These are phyloP conservation scores for Octonoba sinensis DNA, from an alignment of 2,888 invertebrate genomes.

Conservation along the genomic window DNA sequence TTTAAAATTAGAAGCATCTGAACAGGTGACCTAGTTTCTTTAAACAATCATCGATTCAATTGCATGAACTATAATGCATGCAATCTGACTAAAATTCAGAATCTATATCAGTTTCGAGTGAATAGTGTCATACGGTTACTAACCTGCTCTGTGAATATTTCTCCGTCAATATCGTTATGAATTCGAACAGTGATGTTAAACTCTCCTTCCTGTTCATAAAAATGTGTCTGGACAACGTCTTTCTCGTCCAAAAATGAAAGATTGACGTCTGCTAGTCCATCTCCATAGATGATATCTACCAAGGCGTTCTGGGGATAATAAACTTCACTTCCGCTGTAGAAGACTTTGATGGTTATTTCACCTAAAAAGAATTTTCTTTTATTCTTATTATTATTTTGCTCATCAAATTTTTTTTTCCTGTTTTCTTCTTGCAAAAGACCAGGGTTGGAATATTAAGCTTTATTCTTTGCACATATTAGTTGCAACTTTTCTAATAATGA, in stretches of 20 bases:
- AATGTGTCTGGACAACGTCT: not conserved
- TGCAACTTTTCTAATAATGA: too few species aligned
- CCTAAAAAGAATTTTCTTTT: constrained; percentile 10
- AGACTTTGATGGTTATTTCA: constrained; percentile 22
- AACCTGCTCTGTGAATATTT: constrained; percentile 31
- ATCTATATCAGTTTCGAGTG: too few species aligned
- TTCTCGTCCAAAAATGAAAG: not conserved
- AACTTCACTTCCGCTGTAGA: constrained; percentile 8
- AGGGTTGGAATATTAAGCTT: too few species aligned
- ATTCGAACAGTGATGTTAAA: constrained; percentile 31
- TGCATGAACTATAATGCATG: too few species aligned
- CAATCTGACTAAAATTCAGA: too few species aligned
- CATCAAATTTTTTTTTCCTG: too few species aligned
- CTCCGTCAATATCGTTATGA: constrained; percentile 20
- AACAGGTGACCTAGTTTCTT: too few species aligned
- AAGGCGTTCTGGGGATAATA: constrained; percentile 15
- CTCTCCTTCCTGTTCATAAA: not conserved
- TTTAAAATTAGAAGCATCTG: too few species aligned
- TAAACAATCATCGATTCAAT: too few species aligned
- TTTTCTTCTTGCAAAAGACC: too few species aligned
- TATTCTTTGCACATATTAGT: too few species aligned
- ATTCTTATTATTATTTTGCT: not conserved
- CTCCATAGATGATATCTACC: constrained; percentile 31
- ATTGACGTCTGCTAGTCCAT: not conserved
- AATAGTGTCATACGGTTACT: not conserved